Evolutionary conservation across 2,113 vertebrate species (phyloP).

Genomic region (Melospiza melodia): DNA sequence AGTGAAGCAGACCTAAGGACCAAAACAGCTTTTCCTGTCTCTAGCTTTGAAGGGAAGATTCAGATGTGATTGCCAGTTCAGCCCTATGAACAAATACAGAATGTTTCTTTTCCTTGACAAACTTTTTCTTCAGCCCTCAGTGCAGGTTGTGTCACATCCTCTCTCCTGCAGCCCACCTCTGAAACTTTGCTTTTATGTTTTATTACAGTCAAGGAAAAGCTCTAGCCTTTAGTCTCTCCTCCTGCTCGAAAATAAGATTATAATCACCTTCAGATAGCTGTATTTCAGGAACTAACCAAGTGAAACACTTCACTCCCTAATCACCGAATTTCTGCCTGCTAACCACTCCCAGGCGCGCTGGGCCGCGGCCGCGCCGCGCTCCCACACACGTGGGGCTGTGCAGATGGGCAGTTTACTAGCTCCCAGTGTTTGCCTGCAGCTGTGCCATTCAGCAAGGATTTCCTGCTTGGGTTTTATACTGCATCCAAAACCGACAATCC

Average conservation of each 20-base stretch:
- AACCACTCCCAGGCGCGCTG: neutral
- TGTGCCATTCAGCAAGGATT: conserved; percentile 64
- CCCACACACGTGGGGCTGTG: conserved; percentile 54
- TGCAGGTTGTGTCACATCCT: neutral
- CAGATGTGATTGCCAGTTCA: neutral
- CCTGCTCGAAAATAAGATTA: conserved; percentile 9
- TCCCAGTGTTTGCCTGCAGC: conserved; percentile 61
- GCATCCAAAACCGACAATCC: conserved; percentile 65
- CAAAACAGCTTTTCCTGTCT: neutral
- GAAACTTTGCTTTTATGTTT: neutral
- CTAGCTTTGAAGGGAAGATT: neutral
- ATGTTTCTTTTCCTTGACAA: neutral
- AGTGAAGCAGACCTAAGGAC: neutral
- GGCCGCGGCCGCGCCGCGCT: neutral
- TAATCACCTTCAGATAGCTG: conserved; percentile 16
- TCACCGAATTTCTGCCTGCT: conserved; percentile 21
- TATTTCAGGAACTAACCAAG: conserved; percentile 38
- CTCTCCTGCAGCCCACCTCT: neutral
- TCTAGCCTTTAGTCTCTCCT: neutral
- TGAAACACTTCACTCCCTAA: conserved; percentile 33
- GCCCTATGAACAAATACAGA: neutral
- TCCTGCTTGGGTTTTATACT: conserved; percentile 62
- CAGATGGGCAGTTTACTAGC: conserved; percentile 67
- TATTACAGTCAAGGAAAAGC: neutral
- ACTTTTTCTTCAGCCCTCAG: neutral